phyloP scores from a whole-genome alignment of 2,797 vertebrate species.

The Enteromius argenteus region DNA sequence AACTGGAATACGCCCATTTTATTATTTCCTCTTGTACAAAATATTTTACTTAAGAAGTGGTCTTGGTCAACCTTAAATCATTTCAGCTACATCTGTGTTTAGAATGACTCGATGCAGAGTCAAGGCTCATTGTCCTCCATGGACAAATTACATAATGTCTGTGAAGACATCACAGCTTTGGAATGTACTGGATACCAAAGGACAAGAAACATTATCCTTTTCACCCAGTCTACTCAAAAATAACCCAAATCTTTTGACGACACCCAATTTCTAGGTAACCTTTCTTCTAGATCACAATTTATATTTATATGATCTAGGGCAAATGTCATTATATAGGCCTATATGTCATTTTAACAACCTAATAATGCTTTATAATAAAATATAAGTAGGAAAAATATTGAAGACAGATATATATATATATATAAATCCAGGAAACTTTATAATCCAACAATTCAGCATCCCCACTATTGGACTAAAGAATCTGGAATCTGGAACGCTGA shows the following conservation, averaged over 20 bases:
- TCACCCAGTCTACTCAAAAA: background rate
- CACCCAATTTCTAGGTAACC: background rate
- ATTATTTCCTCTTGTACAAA: background rate
- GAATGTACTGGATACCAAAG: conserved; percentile 12
- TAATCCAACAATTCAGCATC: background rate
- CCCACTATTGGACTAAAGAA: background rate
- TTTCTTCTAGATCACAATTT: background rate
- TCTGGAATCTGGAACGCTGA: background rate
- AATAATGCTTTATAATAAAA: conserved; percentile 21
- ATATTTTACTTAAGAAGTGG: background rate
- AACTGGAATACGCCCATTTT: conserved; percentile 1
- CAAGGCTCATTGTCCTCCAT: background rate
- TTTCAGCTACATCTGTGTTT: background rate
- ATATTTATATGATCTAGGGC: background rate
- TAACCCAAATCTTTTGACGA: background rate
- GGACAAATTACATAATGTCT: background rate
- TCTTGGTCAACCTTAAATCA: conserved; percentile 13
- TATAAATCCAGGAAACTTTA: background rate
- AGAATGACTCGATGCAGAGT: background rate
- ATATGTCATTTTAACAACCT: background rate
- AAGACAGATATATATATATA: background rate
- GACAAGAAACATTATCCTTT: conserved; percentile 4
- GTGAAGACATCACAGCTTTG: conserved; percentile 20
- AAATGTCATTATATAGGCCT: background rate
- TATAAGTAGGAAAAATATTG: background rate